Evolutionary conservation across 1,140 invertebrate species (phyloP).

Genomic region (Anagrus nilaparvatae): DNA sequence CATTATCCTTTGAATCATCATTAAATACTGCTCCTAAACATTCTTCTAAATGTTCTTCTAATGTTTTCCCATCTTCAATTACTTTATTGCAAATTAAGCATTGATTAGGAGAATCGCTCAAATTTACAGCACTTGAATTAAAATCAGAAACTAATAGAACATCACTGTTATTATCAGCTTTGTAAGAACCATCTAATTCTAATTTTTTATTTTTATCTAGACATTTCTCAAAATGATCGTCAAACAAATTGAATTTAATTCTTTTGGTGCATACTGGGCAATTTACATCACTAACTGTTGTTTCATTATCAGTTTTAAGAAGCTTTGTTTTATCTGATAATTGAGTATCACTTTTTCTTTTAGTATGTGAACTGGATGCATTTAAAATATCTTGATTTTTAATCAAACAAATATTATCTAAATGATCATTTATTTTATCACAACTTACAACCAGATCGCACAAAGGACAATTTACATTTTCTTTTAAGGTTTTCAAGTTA

Average conservation of each 20-base stretch:
- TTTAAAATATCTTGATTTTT: neutral
- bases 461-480: slow-evolving; percentile 35
- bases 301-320: slow-evolving; percentile 9
- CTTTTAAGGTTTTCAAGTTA: too few species aligned
- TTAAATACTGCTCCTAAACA: slow-evolving; percentile 42
- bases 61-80: slow-evolving; percentile 35
- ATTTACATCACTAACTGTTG: slow-evolving; percentile 2
- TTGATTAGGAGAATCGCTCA: slow-evolving; percentile 12
- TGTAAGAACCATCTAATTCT: slow-evolving; percentile 10
- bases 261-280: slow-evolving; percentile 38
- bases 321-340: slow-evolving; percentile 12
- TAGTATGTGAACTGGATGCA: slow-evolving; percentile 4
- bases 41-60: slow-evolving; percentile 54
- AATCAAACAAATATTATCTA: slow-evolving; percentile 35
- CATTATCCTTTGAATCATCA: slow-evolving; percentile 19
- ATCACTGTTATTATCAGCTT: slow-evolving; percentile 7
- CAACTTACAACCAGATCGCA: slow-evolving; percentile 28
- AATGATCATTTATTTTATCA: slow-evolving; percentile 33
- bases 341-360: slow-evolving; percentile 7
- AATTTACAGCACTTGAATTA: slow-evolving; percentile 18
- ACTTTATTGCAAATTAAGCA: slow-evolving; percentile 54
- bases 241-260: slow-evolving; percentile 36
- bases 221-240: slow-evolving; percentile 44
- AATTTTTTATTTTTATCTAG: neutral
- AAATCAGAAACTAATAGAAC: slow-evolving; percentile 19